Percentiles rank a stretch among this genome's conserved stretches.
These are phyloP conservation scores for Circaetus gallicus DNA, from an alignment of 2,113 vertebrate genomes.

Conservation along the genomic window DNA sequence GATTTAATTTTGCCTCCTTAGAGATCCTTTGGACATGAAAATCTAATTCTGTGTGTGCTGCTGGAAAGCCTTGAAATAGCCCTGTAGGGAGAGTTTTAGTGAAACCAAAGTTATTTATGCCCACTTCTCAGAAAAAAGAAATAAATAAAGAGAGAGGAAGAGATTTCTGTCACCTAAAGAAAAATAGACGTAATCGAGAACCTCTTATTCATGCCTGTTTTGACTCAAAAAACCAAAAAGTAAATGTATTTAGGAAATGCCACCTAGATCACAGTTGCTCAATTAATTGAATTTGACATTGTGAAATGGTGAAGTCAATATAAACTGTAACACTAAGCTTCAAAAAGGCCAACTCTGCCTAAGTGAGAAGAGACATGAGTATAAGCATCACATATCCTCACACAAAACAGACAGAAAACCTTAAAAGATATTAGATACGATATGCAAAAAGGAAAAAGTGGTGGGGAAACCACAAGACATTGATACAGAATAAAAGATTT, in stretches of 20 bases:
- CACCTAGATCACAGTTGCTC: background rate
- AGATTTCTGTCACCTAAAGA: background rate
- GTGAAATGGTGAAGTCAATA: background rate
- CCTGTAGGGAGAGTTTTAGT: slow-evolving; percentile 6
- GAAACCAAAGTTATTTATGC: slow-evolving; percentile 22
- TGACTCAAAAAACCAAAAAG: background rate
- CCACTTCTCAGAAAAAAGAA: background rate
- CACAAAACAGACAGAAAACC: background rate
- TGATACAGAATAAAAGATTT: background rate
- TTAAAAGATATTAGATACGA: background rate
- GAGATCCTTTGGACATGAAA: slow-evolving; percentile 1
- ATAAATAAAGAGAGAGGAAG: background rate
- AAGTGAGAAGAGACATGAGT: background rate
- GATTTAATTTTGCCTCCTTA: slow-evolving; percentile 51
- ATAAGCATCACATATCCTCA: background rate
- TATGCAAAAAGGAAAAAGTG: background rate
- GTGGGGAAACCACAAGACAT: background rate
- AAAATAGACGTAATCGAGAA: background rate
- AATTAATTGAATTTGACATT: background rate
- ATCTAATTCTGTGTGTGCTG: slow-evolving; percentile 45
- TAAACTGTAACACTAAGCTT: background rate
- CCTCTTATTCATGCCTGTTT: background rate
- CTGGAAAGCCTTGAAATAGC: slow-evolving; percentile 36
- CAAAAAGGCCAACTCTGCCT: background rate
- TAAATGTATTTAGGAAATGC: background rate